Conservation (phyloP, 92 coral and sea anemone species). For the Parazoanthus darwini region DNA sequence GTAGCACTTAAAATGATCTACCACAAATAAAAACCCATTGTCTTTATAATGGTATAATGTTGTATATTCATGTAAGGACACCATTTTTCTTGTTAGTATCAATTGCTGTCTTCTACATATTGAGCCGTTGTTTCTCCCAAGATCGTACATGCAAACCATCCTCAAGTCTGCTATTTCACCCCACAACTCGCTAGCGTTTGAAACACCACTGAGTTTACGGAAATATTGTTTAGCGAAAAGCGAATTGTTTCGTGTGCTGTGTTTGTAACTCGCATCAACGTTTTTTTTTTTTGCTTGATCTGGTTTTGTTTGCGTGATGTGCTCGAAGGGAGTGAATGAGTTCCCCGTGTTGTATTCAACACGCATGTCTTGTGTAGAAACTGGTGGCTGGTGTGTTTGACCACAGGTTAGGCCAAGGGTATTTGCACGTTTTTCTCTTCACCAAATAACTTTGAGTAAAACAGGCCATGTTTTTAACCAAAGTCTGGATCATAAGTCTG, state of each 20-base stretch:
- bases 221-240: background rate
- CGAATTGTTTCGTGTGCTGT: background rate
- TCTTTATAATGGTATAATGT: too few species aligned
- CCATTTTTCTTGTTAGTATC: too few species aligned
- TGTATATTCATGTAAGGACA: too few species aligned
- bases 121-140: too few species aligned
- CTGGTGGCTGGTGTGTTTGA: background rate
- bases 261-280: background rate
- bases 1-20: too few species aligned
- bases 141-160: background rate
- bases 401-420: background rate
- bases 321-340: background rate
- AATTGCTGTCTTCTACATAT: too few species aligned
- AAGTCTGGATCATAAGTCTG: background rate
- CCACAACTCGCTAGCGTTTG: background rate
- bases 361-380: background rate
- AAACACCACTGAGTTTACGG: background rate
- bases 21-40: too few species aligned
- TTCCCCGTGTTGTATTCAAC: background rate
- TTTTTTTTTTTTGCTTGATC: background rate
- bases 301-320: background rate
- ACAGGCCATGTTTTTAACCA: background rate
- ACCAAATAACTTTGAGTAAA: background rate
- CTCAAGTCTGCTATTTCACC: background rate
- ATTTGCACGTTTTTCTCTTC: background rate